Evolutionary conservation across 2,113 vertebrate species (phyloP), one percentile per base, ranked within the genome.

Genomic region (Tamias sibiricus): DNA sequence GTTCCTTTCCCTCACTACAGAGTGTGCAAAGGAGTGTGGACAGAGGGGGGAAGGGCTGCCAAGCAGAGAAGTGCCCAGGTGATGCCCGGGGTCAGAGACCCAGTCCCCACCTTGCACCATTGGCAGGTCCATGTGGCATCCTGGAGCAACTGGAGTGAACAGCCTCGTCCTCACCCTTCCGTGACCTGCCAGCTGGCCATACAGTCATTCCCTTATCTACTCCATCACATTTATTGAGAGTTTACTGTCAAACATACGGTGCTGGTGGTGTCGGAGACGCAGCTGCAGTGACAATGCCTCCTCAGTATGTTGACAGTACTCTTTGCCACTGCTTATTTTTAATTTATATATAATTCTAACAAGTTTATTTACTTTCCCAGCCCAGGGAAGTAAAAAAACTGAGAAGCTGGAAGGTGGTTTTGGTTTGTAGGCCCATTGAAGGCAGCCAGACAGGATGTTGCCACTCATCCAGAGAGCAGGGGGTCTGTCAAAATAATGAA

Each of bases 11-110:
- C 80, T 47, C 40, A 28, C 77, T 4, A 13, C 52, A 24, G 26
- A 62, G 62, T 64, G 40, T 57, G 42, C 28, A 17, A 35, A 30
- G 77, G 13, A 10, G 22, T 7, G 42, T 28, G 52, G n/a, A 3
- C 13, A 2, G 8, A 3, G 32, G 2, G 44, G 57, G 19, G 10
- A 4, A 24, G 22, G 59, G 9, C 24, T 69, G n/a, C 71, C 30
- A 14, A 22, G 4, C 30, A 44, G 6, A 1, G 66, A 42, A 30
- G 40, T 14, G 20, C n/a, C 37, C 28, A 6, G 35, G 47, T 6
- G 17, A 28, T 0, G 0, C 8, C 2, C 6, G 66, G n/a, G 17
- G 32, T 35, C 30, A 7, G 68, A 30, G 22, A 8, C 4, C 30
- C 35, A 1, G 26, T 8, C 4, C n/a, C 7, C 11, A 81, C 49